Base-by-base conservation (phyloP, 2,888 invertebrate genomes). In the Yponomeuta plumbellus region DNA sequence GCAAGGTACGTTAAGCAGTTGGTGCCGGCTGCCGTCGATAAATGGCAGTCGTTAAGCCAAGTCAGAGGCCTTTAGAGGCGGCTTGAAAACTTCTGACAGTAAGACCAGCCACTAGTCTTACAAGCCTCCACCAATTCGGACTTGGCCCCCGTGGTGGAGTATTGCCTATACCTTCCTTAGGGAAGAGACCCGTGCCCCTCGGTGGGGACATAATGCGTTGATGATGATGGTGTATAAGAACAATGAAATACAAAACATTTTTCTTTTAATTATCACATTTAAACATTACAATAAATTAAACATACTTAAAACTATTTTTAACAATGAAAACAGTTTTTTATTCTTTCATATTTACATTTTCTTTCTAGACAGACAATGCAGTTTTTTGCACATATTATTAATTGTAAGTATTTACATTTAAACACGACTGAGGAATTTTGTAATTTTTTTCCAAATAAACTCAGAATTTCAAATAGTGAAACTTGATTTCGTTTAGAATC, bases 401-500 rank as follows among this genome's bases (percentile, higher is more conserved):
- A 20, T 1, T 34, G 34, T 6, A 1, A 34, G 34, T 34, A 34
- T 57, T 20, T 57, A n/a, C 21, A 57, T 57, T 57, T 2, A 57
- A 10, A 57, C 34, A 34, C 8, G 44, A 17, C 44, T 59, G 8
- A 59, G 21, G 34, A 21, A 21, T 22, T 59, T 59, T 22, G 59
- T 22, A 59, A 59, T 22, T 58, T n/a, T 52, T 59, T 67, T 59
- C 34, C 61, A 57, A 67, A 67, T 59, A 59, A 58, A 64, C 59
- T 23, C 20, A 21, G 20, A 64, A 67, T 67, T 67, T 67, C 67
- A 64, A 67, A 67, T 58, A 52, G 61, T 58, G 34, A 66, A 52
- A 64, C 56, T 56, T 64, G 59, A 59, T 13, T 59, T 21, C 13
- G 11, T 11, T 58, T 58, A 21, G 11, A 20, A 4, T 20, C 20